A percentile compares a stretch with the other conserved stretches of the same genome.
Evolutionary conservation across 2,888 invertebrate species (phyloP).

Genomic region (Rhagium mordax): DNA sequence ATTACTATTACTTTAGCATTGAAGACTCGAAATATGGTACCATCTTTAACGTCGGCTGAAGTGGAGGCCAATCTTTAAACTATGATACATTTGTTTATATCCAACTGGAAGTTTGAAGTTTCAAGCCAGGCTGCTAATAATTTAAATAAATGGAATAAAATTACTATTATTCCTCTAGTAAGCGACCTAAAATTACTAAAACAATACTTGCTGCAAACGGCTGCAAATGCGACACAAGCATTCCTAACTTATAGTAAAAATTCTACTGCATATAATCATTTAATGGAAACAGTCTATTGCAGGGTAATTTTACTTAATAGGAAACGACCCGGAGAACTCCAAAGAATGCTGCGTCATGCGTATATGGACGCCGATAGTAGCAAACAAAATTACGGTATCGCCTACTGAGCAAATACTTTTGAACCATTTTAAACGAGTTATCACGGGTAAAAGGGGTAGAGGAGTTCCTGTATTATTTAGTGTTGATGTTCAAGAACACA

Average conservation of each 20-base stretch:
- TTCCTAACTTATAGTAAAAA: conserved; percentile 26
- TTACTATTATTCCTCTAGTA: conserved; percentile 49
- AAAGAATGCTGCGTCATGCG: conserved; percentile 35
- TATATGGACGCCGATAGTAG: background rate
- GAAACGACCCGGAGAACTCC: conserved; percentile 52
- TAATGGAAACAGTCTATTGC: conserved; percentile 50
- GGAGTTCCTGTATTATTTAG: conserved; percentile 50
- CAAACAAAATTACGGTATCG: conserved; percentile 37
- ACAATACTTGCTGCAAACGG: conserved; percentile 34
- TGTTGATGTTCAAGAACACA: conserved; percentile 45
- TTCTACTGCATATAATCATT: conserved; percentile 19
- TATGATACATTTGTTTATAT: conserved; percentile 43
- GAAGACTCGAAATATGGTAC: no score
- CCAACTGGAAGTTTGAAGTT: conserved; percentile 42
- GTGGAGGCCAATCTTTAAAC: conserved; percentile 47
- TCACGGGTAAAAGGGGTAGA: conserved; percentile 48
- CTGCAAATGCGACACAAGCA: conserved; percentile 13
- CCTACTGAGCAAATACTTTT: conserved; percentile 40
- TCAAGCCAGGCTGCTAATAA: conserved; percentile 37
- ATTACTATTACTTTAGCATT: conserved; percentile 42
- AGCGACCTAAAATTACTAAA: conserved; percentile 46
- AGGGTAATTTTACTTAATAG: conserved; percentile 51
- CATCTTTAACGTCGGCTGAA: conserved; percentile 28
- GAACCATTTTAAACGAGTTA: conserved; percentile 48
- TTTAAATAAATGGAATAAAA: conserved; percentile 49